Base-by-base conservation (phyloP, 2,888 invertebrate genomes). In the Hartigia nigra region DNA sequence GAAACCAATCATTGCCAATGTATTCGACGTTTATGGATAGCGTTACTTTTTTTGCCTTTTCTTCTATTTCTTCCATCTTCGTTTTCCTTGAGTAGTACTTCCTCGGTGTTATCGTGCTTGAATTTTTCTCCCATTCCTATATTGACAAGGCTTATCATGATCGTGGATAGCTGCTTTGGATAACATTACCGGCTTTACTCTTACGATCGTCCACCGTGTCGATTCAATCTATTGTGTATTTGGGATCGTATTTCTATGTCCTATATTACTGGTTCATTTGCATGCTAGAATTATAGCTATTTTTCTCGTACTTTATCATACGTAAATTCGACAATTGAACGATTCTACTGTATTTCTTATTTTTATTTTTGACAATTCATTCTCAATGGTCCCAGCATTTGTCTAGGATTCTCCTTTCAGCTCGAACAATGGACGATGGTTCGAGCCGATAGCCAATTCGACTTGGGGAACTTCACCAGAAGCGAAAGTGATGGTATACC, bases 401-500 rank as follows among this genome's bases (percentile, higher is more conserved):
- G 34, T 55, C 55, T 23, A 55, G 23, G 55, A 55, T 23, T 5
- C 55, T 55, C 23, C 55, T 55, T 55, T 55, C 55, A 55, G 9
- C 55, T 55, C 55, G 55, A 55, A 55, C 55, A 55, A 55, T 55
- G 55, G 55, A 55, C 23, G 55, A 55, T 55, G 55, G 23, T 55
- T 9, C 55, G 23, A 55, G 55, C 23, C 55, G 55, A 23, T 55
- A 55, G 55, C 55, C 55, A 55, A 55, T 55, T 55, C 9, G 55
- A 55, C 55, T 55, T 55, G 55, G 55, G 55, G 55, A 55, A 55
- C 55, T 5, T 23, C 55, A 14, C 23, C 55, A 55, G 55, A 55
- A 55, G 55, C 55, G 55, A 55, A 55, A 55, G 55, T 55, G 55
- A 55, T 55, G 55, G 55, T 55, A 55, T 72, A 34, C 72, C 72